Conservation (phyloP, 92 coral and sea anemone species). For the Palythoa grandis region DNA sequence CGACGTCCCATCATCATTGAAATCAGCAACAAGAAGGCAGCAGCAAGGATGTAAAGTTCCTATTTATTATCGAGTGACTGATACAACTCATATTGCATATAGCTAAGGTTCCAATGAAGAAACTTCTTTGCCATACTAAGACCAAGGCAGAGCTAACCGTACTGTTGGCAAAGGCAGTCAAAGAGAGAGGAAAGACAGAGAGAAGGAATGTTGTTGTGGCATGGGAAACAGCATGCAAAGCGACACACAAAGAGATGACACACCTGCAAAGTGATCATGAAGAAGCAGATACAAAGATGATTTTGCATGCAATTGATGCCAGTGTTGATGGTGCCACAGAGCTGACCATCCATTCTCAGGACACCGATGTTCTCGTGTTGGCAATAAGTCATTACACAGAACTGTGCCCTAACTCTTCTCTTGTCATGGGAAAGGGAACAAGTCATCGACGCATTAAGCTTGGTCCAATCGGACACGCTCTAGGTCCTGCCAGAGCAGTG, state of each 20-base stretch:
- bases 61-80: constrained; percentile 48
- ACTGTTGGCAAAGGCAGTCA: constrained; percentile 28
- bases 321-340: constrained; percentile 22
- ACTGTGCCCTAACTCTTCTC: background rate
- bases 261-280: constrained; percentile 26
- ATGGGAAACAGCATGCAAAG: constrained; percentile 31
- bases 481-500: background rate
- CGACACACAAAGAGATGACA: constrained; percentile 24
- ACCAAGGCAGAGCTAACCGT: constrained; percentile 52
- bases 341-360: constrained; percentile 20
- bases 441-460: background rate
- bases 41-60: constrained; percentile 45
- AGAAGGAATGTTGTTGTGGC: constrained; percentile 25
- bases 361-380: background rate
- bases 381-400: background rate
- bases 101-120: constrained; percentile 42
- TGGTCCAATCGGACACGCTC: background rate
- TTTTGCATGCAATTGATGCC: constrained; percentile 15
- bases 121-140: constrained; percentile 38
- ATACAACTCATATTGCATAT: constrained; percentile 19
- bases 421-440: background rate
- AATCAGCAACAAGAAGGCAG: constrained; percentile 31
- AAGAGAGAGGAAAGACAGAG: constrained; percentile 4
- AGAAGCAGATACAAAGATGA: constrained; percentile 20
- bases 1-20: constrained; percentile 43